A percentile compares a stretch with the other conserved stretches of the same genome.
Evolutionary conservation across 64 coral and sea anemone species (phyloP).

Genomic region (Acropora yongei): DNA sequence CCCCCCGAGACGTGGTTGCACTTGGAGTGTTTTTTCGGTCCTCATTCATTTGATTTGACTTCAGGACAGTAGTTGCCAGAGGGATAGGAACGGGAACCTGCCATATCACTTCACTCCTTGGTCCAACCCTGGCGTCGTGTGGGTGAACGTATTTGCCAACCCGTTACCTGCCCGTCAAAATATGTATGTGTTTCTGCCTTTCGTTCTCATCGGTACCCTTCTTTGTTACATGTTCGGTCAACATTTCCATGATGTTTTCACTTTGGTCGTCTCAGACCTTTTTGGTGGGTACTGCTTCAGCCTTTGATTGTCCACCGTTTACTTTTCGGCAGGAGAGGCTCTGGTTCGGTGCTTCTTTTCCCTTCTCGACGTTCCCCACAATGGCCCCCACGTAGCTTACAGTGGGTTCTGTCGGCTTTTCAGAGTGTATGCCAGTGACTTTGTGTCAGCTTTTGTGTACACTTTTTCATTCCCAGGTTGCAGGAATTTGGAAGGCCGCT

Average conservation of each 20-base stretch:
- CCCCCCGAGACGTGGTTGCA: background rate
- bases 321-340: background rate
- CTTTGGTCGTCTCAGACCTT: conserved; percentile 5
- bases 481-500: background rate
- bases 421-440: background rate
- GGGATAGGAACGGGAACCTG: conserved; percentile 1
- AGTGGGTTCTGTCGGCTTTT: conserved; percentile 32
- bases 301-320: background rate
- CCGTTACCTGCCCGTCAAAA: background rate
- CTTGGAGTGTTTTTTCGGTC: conserved; percentile 24
- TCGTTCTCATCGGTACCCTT: background rate
- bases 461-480: background rate
- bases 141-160: conserved; percentile 37
- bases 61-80: conserved; percentile 48
- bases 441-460: background rate
- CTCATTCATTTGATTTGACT: conserved; percentile 45
- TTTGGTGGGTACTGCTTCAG: conserved; percentile 24
- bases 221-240: background rate
- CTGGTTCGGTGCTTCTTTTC: background rate
- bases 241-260: conserved; percentile 24
- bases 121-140: background rate
- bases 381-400: background rate
- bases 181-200: no score
- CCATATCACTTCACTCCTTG: conserved; percentile 38
- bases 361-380: background rate